These are phyloP conservation scores for Trichopoda pennipes DNA, from an alignment of 2,888 invertebrate species.

Conservation along the genomic window DNA sequence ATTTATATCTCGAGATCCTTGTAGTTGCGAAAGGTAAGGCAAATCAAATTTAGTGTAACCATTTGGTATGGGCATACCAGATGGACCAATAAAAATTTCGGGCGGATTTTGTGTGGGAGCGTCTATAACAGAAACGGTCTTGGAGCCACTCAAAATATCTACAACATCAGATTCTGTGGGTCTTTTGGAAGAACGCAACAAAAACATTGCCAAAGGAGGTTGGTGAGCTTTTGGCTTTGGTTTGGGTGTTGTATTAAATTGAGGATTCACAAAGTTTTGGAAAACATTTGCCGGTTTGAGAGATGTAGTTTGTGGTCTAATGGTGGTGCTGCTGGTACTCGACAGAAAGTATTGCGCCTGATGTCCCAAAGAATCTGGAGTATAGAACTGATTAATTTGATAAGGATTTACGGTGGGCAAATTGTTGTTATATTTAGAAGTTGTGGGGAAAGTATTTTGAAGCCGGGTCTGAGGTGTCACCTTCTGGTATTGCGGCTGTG, in stretches of 20 bases:
- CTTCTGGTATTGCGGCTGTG: slow-evolving; percentile 66
- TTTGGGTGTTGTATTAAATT: slow-evolving; percentile 82
- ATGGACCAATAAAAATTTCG: slow-evolving; percentile 91
- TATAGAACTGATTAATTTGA: slow-evolving; percentile 81
- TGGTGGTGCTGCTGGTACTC: slow-evolving; percentile 76
- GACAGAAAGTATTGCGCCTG: slow-evolving; percentile 72
- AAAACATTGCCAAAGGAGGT: slow-evolving; percentile 91
- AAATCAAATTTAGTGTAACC: slow-evolving; percentile 91
- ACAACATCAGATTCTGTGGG: slow-evolving; percentile 87
- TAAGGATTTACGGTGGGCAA: slow-evolving; percentile 81
- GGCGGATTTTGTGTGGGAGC: slow-evolving; percentile 86
- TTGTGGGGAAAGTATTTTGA: slow-evolving; percentile 72
- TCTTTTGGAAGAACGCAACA: slow-evolving; percentile 81
- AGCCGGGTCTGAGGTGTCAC: slow-evolving; percentile 71
- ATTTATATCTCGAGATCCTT: slow-evolving; percentile 84
- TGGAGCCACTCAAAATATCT: slow-evolving; percentile 85
- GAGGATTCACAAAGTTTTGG: slow-evolving; percentile 74
- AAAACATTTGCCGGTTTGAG: slow-evolving; percentile 74
- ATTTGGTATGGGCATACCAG: slow-evolving; percentile 86
- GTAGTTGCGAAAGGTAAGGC: slow-evolving; percentile 86
- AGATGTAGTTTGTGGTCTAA: slow-evolving; percentile 77
- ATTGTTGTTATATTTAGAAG: slow-evolving; percentile 74
- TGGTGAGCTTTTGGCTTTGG: slow-evolving; percentile 88
- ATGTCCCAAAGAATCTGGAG: slow-evolving; percentile 74
- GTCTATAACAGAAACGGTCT: slow-evolving; percentile 89